Percentiles rank a stretch among this genome's conserved stretches.
phyloP scores from a whole-genome alignment of 92 coral and sea anemone genomes.

The Epizoanthus stellaris region DNA sequence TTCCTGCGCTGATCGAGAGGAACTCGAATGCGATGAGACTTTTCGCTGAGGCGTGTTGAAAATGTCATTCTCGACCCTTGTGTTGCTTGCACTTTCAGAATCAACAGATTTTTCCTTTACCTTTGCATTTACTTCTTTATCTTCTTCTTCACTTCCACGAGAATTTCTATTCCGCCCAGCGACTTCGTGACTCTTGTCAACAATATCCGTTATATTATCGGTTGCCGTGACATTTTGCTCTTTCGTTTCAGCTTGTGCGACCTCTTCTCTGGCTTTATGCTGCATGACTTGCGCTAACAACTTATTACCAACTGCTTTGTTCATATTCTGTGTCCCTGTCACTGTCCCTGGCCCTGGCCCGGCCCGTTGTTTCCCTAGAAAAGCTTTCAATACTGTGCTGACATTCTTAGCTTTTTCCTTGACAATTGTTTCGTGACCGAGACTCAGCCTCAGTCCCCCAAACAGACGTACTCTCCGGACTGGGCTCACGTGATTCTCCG shows the following conservation, averaged over 20 bases:
- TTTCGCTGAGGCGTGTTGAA: background rate
- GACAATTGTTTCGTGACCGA: conserved; percentile 69
- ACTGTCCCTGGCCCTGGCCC: background rate
- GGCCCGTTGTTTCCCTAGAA: conserved; percentile 45
- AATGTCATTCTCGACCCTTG: background rate
- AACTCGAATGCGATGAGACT: background rate
- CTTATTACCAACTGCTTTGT: background rate
- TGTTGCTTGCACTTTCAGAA: too few species aligned
- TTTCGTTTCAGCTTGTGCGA: background rate
- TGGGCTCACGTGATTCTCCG: conserved; percentile 65
- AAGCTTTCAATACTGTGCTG: conserved; percentile 53
- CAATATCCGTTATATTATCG: background rate
- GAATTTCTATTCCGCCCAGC: background rate
- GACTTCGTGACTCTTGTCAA: background rate
- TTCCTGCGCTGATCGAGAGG: background rate
- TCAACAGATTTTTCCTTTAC: background rate
- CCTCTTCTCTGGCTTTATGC: conserved; percentile 13
- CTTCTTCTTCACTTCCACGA: background rate
- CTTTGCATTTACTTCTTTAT: background rate
- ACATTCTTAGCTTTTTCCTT: conserved; percentile 70
- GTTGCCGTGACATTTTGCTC: background rate
- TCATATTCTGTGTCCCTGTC: conserved; percentile 11
- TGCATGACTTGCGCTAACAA: conserved; percentile 12
- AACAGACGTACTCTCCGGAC: conserved; percentile 68
- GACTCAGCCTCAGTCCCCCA: conserved; percentile 88